Percentiles rank a stretch among this genome's conserved stretches.
Evolutionary conservation across 2,797 vertebrate genomes (phyloP).

Genomic region (Ceyx erithaca): DNA sequence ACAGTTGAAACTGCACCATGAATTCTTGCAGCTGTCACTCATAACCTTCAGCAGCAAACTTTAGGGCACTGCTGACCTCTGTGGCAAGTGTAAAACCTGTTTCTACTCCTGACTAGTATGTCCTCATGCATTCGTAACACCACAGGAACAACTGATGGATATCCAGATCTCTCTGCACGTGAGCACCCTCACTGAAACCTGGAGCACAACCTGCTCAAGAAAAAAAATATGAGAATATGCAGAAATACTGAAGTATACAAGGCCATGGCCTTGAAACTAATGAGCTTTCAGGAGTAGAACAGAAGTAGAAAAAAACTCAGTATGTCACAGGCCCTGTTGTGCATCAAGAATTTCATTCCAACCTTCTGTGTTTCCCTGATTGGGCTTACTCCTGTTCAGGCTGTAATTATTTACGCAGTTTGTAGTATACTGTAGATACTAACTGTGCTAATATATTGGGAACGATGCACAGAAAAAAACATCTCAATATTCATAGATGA

Average conservation of each 20-base stretch:
- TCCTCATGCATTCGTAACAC: neutral
- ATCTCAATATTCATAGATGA: slow-evolving; percentile 56
- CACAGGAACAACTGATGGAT: neutral
- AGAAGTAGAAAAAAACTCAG: neutral
- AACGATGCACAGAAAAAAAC: neutral
- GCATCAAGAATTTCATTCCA: neutral
- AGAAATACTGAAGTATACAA: neutral
- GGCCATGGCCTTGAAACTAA: neutral
- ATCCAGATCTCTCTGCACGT: neutral
- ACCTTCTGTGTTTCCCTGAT: neutral
- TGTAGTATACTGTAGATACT: neutral
- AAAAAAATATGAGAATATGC: neutral
- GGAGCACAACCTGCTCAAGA: neutral
- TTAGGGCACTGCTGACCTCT: neutral
- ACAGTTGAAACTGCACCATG: neutral
- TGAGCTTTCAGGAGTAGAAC: neutral
- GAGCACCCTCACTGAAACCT: neutral
- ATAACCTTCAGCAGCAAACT: neutral
- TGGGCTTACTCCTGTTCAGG: neutral
- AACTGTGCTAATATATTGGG: slow-evolving; percentile 4
- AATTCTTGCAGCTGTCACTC: neutral
- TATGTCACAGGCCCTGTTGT: neutral
- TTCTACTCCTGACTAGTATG: neutral
- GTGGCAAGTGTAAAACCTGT: neutral
- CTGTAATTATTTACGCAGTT: neutral